Evolutionary conservation across 1,140 invertebrate species (phyloP), one percentile per base, ranked within the genome.

Genomic region (Polypedilum pembai): DNA sequence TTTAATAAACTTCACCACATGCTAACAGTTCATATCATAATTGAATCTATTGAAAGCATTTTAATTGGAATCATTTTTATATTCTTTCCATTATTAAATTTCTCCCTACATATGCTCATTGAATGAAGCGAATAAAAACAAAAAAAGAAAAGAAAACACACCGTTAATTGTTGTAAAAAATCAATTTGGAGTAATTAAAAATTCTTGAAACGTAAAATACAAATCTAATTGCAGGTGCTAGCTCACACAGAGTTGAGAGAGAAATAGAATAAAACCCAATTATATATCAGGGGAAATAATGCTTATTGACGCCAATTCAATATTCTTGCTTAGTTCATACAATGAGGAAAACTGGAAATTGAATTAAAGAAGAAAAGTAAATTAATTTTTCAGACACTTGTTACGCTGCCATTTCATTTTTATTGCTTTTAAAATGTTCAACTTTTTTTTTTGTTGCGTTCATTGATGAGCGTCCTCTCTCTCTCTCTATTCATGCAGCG

Each of bases 351-450:
- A 33, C 24, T 33, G 24, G 24, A 33, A 33, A 33, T 33, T 33
- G 5, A 33, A 33, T 33, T 33, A 33, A 33, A 33, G 5, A 12
- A 15, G 45, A 56, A 56, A 56, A n/a, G 45, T 56, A 56, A 56
- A 56, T 56, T 56, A 56, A 56, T 56, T 56, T 56, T 56, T 56
- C 45, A 56, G 45, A 56, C 45, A 56, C 45, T 56, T 56, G 45
- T 56, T 56, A 56, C 45, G 15, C n/a, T 4, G 4, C n/a, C 12
- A 12, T 56, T n/a, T 56, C n/a, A n/a, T 56, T n/a, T 15, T 45
- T 45, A 45, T 56, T n/a, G 45, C n/a, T 56, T 56, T 56, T 15
- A 56, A 56, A 56, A 56, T 33, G 45, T 56, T 56, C n/a, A 56
- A 56, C 10, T 33, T 33, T 33, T 8, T 56, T n/a, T 56, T n/a